Evolutionary conservation across 92 coral and sea anemone genomes (phyloP).

Genomic region (Porites lobata): DNA sequence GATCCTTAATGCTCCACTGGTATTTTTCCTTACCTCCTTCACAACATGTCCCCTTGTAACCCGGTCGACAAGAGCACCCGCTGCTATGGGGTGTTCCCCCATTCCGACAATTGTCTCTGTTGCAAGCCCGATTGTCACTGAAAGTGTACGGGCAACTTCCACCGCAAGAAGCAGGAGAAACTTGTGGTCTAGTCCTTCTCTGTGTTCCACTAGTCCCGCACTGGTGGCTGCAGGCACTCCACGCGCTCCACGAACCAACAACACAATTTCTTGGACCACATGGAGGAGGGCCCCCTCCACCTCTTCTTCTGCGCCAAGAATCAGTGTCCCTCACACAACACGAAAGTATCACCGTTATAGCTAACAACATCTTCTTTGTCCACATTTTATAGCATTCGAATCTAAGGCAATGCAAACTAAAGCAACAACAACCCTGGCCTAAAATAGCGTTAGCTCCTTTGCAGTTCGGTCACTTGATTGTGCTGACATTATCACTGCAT

Average conservation of each 20-base stretch:
- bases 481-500: too few species aligned
- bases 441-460: too few species aligned
- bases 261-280: conserved; percentile 63
- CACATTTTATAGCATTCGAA: conserved; percentile 6
- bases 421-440: too few species aligned
- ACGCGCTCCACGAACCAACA: conserved; percentile 62
- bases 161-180: conserved; percentile 56
- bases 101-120: neutral
- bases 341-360: neutral
- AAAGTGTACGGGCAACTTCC: conserved; percentile 39
- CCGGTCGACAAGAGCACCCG: conserved; percentile 6
- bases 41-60: conserved; percentile 7
- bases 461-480: too few species aligned
- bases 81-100: conserved; percentile 16
- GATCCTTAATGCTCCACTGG: too few species aligned
- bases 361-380: neutral
- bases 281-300: conserved; percentile 78
- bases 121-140: conserved; percentile 19
- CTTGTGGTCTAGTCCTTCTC: conserved; percentile 66
- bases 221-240: conserved; percentile 75
- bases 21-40: neutral
- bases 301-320: conserved; percentile 74
- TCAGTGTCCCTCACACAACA: conserved; percentile 7
- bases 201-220: conserved; percentile 88
- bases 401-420: too few species aligned